phyloP scores from a whole-genome alignment of 2,888 invertebrate species.

The Helobdella robusta region DNA sequence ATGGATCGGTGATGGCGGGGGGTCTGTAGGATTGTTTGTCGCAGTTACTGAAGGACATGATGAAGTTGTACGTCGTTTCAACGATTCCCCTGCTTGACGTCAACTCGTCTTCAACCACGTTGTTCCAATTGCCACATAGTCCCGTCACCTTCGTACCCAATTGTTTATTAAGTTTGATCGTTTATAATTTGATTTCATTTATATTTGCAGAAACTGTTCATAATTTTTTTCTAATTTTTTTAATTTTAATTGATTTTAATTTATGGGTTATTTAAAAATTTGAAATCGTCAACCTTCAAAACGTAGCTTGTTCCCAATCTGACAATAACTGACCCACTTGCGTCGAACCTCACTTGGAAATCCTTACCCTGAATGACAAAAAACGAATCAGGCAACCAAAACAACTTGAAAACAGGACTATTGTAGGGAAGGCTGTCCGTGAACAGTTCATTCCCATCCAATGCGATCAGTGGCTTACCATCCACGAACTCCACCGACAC shows the following conservation, averaged over 20 bases:
- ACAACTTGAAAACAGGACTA: too few species aligned
- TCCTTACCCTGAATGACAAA: neutral
- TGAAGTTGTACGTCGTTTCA: conserved; percentile 8
- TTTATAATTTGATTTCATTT: too few species aligned
- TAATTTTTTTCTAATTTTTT: too few species aligned
- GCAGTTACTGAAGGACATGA: conserved; percentile 18
- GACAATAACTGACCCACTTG: neutral
- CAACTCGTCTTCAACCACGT: conserved; percentile 16
- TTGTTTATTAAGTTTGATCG: too few species aligned
- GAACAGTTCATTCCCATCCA: too few species aligned
- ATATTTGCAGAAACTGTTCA: too few species aligned
- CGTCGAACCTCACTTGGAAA: neutral
- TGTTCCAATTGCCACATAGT: conserved; percentile 26
- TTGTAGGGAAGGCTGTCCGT: too few species aligned
- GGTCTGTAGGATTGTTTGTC: neutral
- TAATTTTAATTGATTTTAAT: too few species aligned
- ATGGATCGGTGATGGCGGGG: neutral
- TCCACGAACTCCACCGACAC: too few species aligned
- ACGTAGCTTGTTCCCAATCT: neutral
- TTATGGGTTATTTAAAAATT: neutral
- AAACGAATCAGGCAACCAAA: neutral
- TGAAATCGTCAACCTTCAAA: neutral
- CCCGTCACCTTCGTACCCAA: conserved; percentile 27
- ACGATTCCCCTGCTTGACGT: conserved; percentile 7
- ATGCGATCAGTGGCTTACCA: too few species aligned